Evolutionary conservation across 2,888 invertebrate genomes (phyloP).

Genomic region (Tridacna crocea): DNA sequence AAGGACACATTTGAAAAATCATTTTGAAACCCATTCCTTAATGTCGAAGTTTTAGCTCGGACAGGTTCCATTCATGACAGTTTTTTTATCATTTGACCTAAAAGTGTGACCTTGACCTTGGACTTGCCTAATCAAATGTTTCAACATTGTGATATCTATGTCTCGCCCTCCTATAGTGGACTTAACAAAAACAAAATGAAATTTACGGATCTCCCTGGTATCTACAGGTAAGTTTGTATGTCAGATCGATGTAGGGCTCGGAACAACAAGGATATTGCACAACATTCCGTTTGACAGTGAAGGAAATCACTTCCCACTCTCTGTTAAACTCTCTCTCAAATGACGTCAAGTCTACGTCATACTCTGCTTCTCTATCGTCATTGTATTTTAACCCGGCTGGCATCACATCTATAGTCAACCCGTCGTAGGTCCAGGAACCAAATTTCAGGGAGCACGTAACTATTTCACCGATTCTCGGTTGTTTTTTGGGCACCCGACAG

Average conservation of each 20-base stretch:
- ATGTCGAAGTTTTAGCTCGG: too few relatives aligned
- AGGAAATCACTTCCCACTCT: slow-evolving; percentile 34
- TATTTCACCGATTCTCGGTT: slow-evolving; percentile 4
- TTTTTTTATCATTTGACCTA: too few relatives aligned
- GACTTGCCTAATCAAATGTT: too few relatives aligned
- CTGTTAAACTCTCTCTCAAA: slow-evolving; percentile 43
- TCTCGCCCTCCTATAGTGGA: too few relatives aligned
- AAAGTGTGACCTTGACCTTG: too few relatives aligned
- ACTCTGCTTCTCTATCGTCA: not conserved
- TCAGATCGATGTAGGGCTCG: slow-evolving; percentile 46
- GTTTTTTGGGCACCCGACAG: slow-evolving; percentile 27
- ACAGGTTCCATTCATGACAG: too few relatives aligned
- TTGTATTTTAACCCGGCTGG: not conserved
- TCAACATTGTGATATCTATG: too few relatives aligned
- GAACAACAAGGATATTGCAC: slow-evolving; percentile 27
- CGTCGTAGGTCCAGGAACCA: slow-evolving; percentile 57
- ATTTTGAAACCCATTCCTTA: too few relatives aligned
- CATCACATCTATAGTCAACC: slow-evolving; percentile 16
- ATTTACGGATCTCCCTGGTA: not conserved
- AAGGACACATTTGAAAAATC: too few relatives aligned
- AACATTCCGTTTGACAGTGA: slow-evolving; percentile 30
- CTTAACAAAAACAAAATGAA: too few relatives aligned
- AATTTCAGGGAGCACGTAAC: slow-evolving; percentile 51
- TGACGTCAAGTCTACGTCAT: slow-evolving; percentile 12
- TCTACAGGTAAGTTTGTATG: slow-evolving; percentile 28